A percentile compares a stretch with the other conserved stretches of the same genome.
phyloP scores from a whole-genome alignment of 2,797 vertebrate genomes.

The Arctocebus calabarensis region DNA sequence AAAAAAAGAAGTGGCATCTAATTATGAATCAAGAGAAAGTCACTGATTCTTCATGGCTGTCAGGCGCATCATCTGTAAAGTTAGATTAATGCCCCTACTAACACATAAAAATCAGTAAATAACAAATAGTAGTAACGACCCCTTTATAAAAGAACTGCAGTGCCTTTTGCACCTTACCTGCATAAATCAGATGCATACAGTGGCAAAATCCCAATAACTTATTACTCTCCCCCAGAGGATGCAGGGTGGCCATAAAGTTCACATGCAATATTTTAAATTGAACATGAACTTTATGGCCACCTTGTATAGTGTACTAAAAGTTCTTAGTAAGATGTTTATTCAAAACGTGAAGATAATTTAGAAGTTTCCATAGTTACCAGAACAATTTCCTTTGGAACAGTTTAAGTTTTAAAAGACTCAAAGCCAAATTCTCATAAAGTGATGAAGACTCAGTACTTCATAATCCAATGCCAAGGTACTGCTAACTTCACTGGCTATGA shows the following conservation, averaged over 20 bases:
- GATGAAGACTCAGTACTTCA: background rate
- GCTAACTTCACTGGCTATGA: background rate
- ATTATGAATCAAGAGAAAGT: background rate
- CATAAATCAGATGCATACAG: no score
- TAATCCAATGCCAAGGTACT: background rate
- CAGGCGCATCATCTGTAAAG: background rate
- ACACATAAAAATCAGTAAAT: background rate
- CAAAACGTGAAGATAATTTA: background rate
- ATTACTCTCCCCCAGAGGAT: background rate
- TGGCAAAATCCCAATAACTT: background rate
- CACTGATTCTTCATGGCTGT: background rate
- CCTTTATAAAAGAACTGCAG: background rate
- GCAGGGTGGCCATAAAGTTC: no score
- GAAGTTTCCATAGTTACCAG: background rate
- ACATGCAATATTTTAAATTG: no score
- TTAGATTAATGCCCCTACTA: background rate
- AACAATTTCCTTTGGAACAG: background rate
- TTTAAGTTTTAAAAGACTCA: background rate
- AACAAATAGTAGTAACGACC: background rate
- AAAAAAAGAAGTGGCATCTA: no score
- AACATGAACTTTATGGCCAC: no score
- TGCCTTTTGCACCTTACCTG: background rate
- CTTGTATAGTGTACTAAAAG: background rate
- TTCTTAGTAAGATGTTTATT: background rate
- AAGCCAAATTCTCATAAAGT: background rate